These are phyloP conservation scores for Penaeus vannamei DNA, from an alignment of 1,140 invertebrate genomes.

Conservation along the genomic window DNA sequence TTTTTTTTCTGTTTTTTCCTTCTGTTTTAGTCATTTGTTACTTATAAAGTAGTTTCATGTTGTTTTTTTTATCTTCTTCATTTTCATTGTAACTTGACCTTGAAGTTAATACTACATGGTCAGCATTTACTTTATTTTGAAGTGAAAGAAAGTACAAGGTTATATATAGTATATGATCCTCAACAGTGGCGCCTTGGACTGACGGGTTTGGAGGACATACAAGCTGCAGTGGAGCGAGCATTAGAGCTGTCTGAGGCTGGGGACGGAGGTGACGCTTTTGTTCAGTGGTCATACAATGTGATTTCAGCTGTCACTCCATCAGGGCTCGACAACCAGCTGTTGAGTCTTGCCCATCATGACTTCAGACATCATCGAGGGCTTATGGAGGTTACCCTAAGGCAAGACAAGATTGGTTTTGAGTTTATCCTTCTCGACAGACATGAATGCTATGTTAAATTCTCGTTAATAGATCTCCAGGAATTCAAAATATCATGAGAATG, in stretches of 20 bases:
- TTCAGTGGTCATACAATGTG: conserved; percentile 50
- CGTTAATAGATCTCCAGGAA: not conserved
- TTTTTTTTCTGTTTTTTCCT: no score
- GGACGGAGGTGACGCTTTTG: conserved; percentile 44
- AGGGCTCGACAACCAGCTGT: conserved; percentile 13
- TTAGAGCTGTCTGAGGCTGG: conserved; percentile 51
- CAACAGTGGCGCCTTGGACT: conserved; percentile 54
- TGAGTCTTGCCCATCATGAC: conserved; percentile 49
- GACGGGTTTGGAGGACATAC: conserved; percentile 50
- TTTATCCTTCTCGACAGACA: not conserved
- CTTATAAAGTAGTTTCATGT: no score
- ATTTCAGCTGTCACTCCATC: conserved; percentile 38
- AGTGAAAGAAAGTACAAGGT: no score
- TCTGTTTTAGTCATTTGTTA: no score
- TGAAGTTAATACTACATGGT: no score
- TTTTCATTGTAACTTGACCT: no score
- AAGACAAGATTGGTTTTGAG: not conserved
- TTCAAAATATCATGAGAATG: no score
- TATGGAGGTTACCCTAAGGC: conserved; percentile 58
- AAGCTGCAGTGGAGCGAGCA: conserved; percentile 48
- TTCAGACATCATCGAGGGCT: conserved; percentile 35
- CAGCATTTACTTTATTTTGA: no score
- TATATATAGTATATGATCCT: not conserved
- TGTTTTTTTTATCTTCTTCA: no score
- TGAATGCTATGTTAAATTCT: not conserved